Evolutionary conservation across 2,113 vertebrate genomes (phyloP), one percentile per base, ranked within the genome.

Genomic region (Melanerpes aurifrons): DNA sequence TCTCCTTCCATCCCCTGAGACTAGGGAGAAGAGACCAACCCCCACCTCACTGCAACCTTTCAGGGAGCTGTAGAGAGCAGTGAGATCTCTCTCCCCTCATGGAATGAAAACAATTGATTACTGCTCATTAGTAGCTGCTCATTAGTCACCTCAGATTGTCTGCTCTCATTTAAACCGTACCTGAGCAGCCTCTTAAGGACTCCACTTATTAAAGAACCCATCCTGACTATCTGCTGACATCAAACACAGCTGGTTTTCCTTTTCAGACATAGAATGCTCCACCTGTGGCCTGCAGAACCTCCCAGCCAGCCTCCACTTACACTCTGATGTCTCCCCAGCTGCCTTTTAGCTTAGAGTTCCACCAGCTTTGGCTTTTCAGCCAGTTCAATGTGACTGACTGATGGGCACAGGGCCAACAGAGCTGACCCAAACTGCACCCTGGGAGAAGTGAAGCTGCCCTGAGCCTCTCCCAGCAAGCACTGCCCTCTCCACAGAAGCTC

Each of bases 311-410:
- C 63, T 64, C 35, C 35, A 28, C 15, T 40, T 19, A 31, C 7
- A 8, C 40, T 67, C 64, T 45, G 26, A 6, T 19, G 9, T 12
- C 28, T 40, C 28, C 63, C 17, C 25, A 12, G 8, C 19, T 12
- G 17, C 40, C 62, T 54, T 47, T 73, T 15, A 53, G n/a, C 54
- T 6, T 6, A 45, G 64, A 29, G 48, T 20, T 71, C 35, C 10
- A 12, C 21, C 3, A 35, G 17, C 9, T 19, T 19, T 15, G 32
- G 20, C 43, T 54, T 21, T 15, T 29, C 43, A 28, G 59, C 28
- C 10, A 1, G 37, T 47, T 32, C 54, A 20, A 3, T n/a, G 25
- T 1, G 9, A 62, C 0, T 40, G 40, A 50, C 22, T 3, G 3
- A 50, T 3, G 5, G 31, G 62, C 31, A 57, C 21, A 45, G 3